Evolutionary conservation across 2,113 vertebrate genomes (phyloP), one percentile per base, ranked within the genome.

Genomic region (Setophaga kirtlandii): DNA sequence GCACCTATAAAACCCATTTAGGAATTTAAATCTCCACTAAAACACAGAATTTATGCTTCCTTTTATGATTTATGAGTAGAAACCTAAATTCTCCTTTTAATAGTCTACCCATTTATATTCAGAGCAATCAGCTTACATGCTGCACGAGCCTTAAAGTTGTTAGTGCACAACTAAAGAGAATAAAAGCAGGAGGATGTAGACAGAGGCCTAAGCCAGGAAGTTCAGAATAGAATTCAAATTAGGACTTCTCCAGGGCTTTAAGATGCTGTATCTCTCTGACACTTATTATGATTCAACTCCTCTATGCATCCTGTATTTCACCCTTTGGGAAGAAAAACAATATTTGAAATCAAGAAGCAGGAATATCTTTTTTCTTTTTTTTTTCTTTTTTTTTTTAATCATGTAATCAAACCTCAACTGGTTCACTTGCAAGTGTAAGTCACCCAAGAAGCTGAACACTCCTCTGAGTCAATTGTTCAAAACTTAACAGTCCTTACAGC

Each of bases 51-150:
- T 96, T 96, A 97, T 90, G 62, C 59, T 87, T 91, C 65, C 87
- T 96, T 96, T 97, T 96, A 96, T 97, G 96, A 97, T 97, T 97
- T 97, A 97, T 95, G 70, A 94, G 92, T 93, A 79, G 89, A 95
- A 93, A 83, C 35, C 94, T 95, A 95, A 96, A 94, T 89, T 95
- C 75, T 73, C 35, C 79, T 94, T 96, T 96, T 96, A 97, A 95
- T 82, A 94, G 83, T 85, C 70, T 92, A 81, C 14, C 31, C 75
- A 94, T 96, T 97, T 95, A 95, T 92, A 89, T 93, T 92, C 91
- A 96, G 94, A 96, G 77, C 85, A 96, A 96, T 97, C 89, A 87
- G 69, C 80, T 91, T 82, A 94, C 77, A 84, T 77, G 79, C 65
- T 83, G 39, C 77, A 81, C 3, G 33, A 96, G 89, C 74, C 69